Evolutionary conservation across 2,113 vertebrate species (phyloP), one percentile per base, ranked within the genome.

Genomic region (Cygnus buccinator): DNA sequence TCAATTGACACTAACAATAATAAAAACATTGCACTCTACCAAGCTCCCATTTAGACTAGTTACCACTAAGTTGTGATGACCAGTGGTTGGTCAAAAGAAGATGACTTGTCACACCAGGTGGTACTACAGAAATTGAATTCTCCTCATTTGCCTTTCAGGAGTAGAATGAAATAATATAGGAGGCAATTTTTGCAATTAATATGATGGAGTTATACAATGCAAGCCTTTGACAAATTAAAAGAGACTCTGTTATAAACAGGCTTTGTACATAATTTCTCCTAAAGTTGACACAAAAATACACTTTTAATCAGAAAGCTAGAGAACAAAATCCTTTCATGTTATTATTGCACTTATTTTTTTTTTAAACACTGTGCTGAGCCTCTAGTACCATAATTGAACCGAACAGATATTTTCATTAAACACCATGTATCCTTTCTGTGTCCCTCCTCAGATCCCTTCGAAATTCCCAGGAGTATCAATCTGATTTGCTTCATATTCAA

Each of bases 261-360:
- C 68, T 95, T 96, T 96, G 94, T 95, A 84, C 84, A 80, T 94
- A 97, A 97, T 88, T 87, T 90, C 70, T 93, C 79, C 76, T 96
- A 93, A 95, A 89, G 90, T 7, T 94, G 93, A 84, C 91, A 94
- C 84, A 48, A 92, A 97, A 95, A 93, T 89, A 87, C 91, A 95
- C 94, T 97, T 97, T 91, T 97, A 97, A 98, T 97, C 95, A 98
- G 88, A 94, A 96, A 97, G 68, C 63, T 89, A 92, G 43, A 94
- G 78, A 96, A 95, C 95, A 96, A 97, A 97, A 97, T 93, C 95
- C 78, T 97, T 91, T 94, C 94, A 90, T 95, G 95, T 96, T 75
- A 65, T 95, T 95, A 96, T 90, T 95, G 39, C 29, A 90, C 86
- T 97, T 20, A 83, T 31, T 73, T 61, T 95, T 95, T 97, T 79